Conservation (phyloP, 35 echinoderm and acorn worm genomes). For the Nesometra sesokonis region DNA sequence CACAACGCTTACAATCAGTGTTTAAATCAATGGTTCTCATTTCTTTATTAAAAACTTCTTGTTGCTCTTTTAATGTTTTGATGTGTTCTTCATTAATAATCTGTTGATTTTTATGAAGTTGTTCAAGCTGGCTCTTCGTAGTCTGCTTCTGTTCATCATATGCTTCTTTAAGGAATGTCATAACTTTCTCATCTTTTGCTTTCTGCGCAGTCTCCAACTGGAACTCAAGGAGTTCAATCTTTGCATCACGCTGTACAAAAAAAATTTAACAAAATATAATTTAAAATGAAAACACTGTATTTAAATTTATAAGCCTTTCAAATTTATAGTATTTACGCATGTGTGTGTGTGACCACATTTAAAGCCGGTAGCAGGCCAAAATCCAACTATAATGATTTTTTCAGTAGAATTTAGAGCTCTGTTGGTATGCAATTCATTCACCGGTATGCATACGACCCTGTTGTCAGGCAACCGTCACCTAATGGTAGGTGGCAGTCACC, state of each 20-base stretch:
- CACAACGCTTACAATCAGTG: background rate
- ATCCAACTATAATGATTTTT: no score
- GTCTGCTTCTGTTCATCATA: slow-evolving; percentile 46
- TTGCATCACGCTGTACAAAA: slow-evolving; percentile 45
- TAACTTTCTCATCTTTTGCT: slow-evolving; percentile 28
- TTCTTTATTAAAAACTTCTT: background rate
- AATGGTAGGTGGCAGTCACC: no score
- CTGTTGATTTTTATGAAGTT: slow-evolving; percentile 45
- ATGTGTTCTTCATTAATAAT: slow-evolving; percentile 22
- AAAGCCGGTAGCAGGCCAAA: no score
- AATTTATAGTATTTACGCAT: no score
- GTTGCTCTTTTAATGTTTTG: background rate
- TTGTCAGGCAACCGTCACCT: no score
- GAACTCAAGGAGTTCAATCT: slow-evolving; percentile 45
- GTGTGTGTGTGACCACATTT: no score
- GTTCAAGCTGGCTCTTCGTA: slow-evolving; percentile 41
- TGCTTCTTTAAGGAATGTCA: slow-evolving; percentile 29
- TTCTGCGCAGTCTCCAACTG: slow-evolving; percentile 30
- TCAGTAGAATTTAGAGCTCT: no score
- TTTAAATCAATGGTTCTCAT: background rate
- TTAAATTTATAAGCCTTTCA: no score
- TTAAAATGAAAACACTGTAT: no score
- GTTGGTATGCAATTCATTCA: no score
- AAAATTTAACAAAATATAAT: background rate
- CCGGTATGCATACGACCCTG: no score